These are phyloP conservation scores for Chironomus tepperi DNA, from an alignment of 1,140 invertebrate species.

Conservation along the genomic window DNA sequence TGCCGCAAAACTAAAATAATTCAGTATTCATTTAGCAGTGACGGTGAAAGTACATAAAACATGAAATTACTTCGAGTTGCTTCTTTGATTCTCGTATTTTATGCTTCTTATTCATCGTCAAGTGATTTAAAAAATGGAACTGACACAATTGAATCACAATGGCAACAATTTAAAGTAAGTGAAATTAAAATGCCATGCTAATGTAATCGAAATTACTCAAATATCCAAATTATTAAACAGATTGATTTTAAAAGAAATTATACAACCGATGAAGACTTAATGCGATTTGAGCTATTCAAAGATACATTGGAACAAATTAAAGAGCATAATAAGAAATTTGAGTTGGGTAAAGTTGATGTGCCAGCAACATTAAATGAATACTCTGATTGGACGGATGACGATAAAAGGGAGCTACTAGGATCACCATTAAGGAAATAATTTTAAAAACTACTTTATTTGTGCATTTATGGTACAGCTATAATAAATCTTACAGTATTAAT, in stretches of 20 bases:
- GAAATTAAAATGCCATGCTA: not conserved
- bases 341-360: not conserved
- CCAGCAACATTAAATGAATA: not conserved
- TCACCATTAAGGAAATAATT: too few species aligned
- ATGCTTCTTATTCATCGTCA: not conserved
- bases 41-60: not conserved
- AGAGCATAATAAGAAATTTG: constrained; percentile 12
- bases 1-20: not conserved
- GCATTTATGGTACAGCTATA: too few species aligned
- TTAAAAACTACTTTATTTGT: too few species aligned
- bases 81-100: not conserved
- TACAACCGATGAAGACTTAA: not conserved
- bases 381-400: not conserved
- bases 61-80: not conserved
- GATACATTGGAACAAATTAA: constrained; percentile 11
- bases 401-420: not conserved
- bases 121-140: not conserved
- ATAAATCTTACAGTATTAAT: too few species aligned
- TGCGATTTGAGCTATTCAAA: not conserved
- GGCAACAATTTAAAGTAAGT: not conserved
- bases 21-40: not conserved
- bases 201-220: not conserved
- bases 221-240: not conserved
- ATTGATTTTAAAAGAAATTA: constrained; percentile 17
- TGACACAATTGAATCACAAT: not conserved